Conservation (phyloP, 2,113 vertebrate genomes). For the Camelus dromedarius region DNA sequence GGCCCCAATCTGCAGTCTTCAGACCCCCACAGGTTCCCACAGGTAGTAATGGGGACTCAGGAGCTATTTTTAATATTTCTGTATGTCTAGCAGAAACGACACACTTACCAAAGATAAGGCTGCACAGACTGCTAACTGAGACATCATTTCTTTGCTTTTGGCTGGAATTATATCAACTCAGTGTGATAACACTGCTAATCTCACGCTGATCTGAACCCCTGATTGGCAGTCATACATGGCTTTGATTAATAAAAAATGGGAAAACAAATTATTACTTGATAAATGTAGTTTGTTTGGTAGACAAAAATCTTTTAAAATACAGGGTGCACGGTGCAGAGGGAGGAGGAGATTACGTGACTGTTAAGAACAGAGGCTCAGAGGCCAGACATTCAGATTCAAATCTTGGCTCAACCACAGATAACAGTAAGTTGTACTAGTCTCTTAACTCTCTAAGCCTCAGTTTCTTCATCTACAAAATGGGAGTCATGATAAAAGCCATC, state of each 20-base stretch:
- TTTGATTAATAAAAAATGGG: slow-evolving; percentile 81
- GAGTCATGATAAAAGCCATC: not conserved
- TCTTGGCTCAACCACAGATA: not conserved
- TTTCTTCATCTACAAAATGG: slow-evolving; percentile 30
- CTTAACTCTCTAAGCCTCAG: not conserved
- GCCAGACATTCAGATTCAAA: not conserved
- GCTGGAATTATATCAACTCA: slow-evolving; percentile 76
- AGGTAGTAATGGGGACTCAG: not conserved
- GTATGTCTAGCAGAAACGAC: slow-evolving; percentile 53
- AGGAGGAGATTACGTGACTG: not conserved
- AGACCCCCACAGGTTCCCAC: not conserved
- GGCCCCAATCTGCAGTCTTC: not conserved
- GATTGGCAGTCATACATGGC: slow-evolving; percentile 77
- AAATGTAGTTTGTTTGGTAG: slow-evolving; percentile 73
- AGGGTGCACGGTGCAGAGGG: not conserved
- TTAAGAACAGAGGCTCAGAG: not conserved
- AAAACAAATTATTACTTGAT: slow-evolving; percentile 81
- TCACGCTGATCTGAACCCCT: slow-evolving; percentile 72
- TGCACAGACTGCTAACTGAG: slow-evolving; percentile 73
- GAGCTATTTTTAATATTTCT: slow-evolving; percentile 55
- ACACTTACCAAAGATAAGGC: slow-evolving; percentile 72
- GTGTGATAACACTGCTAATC: slow-evolving; percentile 78
- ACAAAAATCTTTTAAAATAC: slow-evolving; percentile 73
- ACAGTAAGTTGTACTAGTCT: not conserved
- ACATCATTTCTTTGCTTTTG: slow-evolving; percentile 78